Base-by-base conservation (phyloP, 2,113 vertebrate genomes). In the Pampusana beccarii region DNA sequence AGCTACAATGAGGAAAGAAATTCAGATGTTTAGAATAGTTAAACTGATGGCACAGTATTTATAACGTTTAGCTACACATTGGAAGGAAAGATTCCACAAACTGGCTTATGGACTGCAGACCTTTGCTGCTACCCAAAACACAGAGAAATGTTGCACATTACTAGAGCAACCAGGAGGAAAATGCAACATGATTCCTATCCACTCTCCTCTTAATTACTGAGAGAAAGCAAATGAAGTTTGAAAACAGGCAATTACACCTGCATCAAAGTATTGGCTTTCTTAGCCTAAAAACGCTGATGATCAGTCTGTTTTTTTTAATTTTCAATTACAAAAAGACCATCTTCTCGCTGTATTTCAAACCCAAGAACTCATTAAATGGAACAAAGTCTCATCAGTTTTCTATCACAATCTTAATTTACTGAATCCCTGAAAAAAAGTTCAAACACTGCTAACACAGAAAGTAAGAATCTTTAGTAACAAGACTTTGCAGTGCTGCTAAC, bases 1-100 rank as follows among this genome's bases (percentile, higher is more conserved):
- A 99, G 98, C 98, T 99, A 58, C 23, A 97, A 96, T 34, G 44
- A 82, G 93, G 86, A 96, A 94, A 62, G 74, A 96, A 85, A 94
- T 25, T 11, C 5, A 75, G 46, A 75, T n/a, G 12, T 50, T 92
- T 73, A 92, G 46, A 72, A 58, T 5, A 73, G 28, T 57, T 80
- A 69, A 91, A 92, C 16, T 51, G 28, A 51, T 40, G 34, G 77
- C 50, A 77, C 17, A 29, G 6, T 74, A 77, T 88, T 82, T 87
- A 44, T 36, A 89, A 71, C 13, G 20, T 50, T 82, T 57, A 80
- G 66, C 33, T 80, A 69, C n/a, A 25, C 3, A 4, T 3, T 53
- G 14, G 50, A 92, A 85, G 23, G 18, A 88, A 60, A 24, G 33
- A 58, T 50, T 70, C 28, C 28, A 81, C 17, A 34, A 66, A 80